Conservation (phyloP, 2,888 invertebrate genomes). For the Drosophila mettleri region DNA sequence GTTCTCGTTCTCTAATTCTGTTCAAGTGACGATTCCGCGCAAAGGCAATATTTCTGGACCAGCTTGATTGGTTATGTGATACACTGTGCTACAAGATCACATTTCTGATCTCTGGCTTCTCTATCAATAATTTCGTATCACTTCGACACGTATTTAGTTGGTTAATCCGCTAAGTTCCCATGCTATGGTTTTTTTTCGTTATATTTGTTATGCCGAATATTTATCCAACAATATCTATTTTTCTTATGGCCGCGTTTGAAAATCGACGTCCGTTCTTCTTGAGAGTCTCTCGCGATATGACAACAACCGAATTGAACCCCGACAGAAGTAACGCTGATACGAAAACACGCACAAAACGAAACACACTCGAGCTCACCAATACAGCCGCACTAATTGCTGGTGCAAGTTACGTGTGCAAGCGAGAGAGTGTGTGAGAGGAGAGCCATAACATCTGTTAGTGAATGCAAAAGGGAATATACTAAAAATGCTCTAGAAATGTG, state of each 20-base stretch:
- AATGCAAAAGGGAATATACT: slow-evolving; percentile 27
- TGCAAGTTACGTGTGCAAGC: slow-evolving; percentile 26
- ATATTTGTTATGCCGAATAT: slow-evolving; percentile 23
- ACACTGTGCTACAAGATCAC: slow-evolving; percentile 30
- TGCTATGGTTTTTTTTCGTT: slow-evolving; percentile 37
- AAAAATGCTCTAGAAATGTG: slow-evolving; percentile 5
- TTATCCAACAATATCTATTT: slow-evolving; percentile 34
- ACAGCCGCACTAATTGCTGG: slow-evolving; percentile 9
- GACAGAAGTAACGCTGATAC: slow-evolving; percentile 40
- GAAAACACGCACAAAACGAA: slow-evolving; percentile 12
- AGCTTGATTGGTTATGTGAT: slow-evolving; percentile 31
- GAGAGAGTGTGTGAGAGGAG: slow-evolving; percentile 20
- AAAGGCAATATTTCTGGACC: slow-evolving; percentile 18
- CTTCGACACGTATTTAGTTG: slow-evolving; percentile 37
- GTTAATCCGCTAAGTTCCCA: slow-evolving; percentile 35
- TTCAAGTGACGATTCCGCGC: slow-evolving; percentile 36
- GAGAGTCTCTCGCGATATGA: slow-evolving; percentile 60
- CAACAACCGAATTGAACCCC: slow-evolving; percentile 47
- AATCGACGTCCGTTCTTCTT: slow-evolving; percentile 38
- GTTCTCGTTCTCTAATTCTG: slow-evolving; percentile 37
- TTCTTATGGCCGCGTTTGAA: slow-evolving; percentile 8
- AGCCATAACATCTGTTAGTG: slow-evolving; percentile 28
- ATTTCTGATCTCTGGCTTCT: slow-evolving; percentile 3
- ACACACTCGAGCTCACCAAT: slow-evolving; percentile 11
- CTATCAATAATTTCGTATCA: slow-evolving; percentile 7